Conservation (phyloP, 1,140 invertebrate species). For the Carposina sasakii region DNA sequence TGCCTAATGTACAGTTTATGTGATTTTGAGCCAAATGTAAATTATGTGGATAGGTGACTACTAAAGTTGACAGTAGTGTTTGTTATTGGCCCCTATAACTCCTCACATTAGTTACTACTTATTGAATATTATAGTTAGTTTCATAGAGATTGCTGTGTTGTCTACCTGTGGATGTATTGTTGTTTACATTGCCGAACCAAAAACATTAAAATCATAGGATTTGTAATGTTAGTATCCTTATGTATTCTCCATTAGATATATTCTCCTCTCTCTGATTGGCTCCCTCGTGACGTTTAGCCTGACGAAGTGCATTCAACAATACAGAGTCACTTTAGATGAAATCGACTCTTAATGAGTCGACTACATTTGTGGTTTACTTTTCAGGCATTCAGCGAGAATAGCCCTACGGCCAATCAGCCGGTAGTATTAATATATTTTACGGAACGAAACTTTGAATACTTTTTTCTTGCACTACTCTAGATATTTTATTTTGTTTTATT, state of each 20-base stretch:
- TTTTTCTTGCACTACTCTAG: conserved; percentile 69
- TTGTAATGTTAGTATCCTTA: too few species aligned
- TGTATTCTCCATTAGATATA: too few species aligned
- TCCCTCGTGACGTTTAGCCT: neutral
- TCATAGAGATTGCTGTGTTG: conserved; percentile 62
- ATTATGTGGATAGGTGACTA: conserved; percentile 57
- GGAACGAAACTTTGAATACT: conserved; percentile 62
- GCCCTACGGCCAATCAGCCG: conserved; percentile 78
- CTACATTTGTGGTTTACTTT: conserved; percentile 74
- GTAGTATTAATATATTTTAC: conserved; percentile 74
- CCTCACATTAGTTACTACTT: conserved; percentile 45
- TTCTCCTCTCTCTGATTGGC: conserved; percentile 32
- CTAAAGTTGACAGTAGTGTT: conserved; percentile 63
- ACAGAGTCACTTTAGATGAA: conserved; percentile 62
- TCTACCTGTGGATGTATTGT: conserved; percentile 69
- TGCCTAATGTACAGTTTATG: conserved; percentile 40
- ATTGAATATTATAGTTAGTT: too few species aligned
- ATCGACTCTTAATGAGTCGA: conserved; percentile 64
- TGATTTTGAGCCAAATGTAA: conserved; percentile 67
- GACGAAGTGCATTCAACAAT: conserved; percentile 48
- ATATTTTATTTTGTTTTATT: conserved; percentile 56
- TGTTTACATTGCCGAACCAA: conserved; percentile 41
- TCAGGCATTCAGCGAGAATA: conserved; percentile 79
- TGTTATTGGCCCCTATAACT: conserved; percentile 59
- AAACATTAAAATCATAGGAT: too few species aligned